Evolutionary conservation across 2,113 vertebrate genomes (phyloP).

Genomic region (Peromyscus polionotus): DNA sequence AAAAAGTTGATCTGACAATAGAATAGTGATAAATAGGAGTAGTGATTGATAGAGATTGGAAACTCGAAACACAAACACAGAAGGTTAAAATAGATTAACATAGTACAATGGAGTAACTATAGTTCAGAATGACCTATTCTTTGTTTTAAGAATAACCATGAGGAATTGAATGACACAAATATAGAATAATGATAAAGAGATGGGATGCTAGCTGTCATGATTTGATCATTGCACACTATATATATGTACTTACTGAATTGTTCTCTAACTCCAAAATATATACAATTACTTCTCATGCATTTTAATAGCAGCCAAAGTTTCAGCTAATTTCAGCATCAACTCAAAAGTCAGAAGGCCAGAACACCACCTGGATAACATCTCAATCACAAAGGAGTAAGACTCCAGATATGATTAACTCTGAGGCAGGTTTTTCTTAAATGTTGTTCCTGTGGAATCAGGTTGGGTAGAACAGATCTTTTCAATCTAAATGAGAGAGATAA

Average conservation of each 20-base stretch:
- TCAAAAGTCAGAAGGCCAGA: background rate
- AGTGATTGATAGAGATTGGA: background rate
- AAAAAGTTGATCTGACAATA: background rate
- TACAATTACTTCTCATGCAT: no score
- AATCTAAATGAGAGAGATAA: background rate
- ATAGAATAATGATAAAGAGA: background rate
- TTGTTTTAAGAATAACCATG: background rate
- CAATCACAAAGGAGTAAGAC: no score
- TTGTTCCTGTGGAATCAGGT: background rate
- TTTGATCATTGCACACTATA: background rate
- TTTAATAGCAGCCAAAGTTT: background rate
- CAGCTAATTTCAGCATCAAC: background rate
- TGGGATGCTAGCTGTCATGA: background rate
- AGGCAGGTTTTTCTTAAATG: background rate
- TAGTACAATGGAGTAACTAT: background rate
- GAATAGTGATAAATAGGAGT: background rate
- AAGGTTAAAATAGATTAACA: background rate
- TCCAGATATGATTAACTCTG: background rate
- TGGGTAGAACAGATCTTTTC: background rate
- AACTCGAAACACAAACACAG: background rate
- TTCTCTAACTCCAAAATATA: background rate
- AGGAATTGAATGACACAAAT: background rate
- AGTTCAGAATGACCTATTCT: background rate
- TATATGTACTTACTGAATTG: background rate
- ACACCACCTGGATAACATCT: background rate